Percentiles rank a stretch among this genome's conserved stretches.
Conservation (phyloP, 1,140 invertebrate species). For the Macrotrachela quadricornifera region DNA sequence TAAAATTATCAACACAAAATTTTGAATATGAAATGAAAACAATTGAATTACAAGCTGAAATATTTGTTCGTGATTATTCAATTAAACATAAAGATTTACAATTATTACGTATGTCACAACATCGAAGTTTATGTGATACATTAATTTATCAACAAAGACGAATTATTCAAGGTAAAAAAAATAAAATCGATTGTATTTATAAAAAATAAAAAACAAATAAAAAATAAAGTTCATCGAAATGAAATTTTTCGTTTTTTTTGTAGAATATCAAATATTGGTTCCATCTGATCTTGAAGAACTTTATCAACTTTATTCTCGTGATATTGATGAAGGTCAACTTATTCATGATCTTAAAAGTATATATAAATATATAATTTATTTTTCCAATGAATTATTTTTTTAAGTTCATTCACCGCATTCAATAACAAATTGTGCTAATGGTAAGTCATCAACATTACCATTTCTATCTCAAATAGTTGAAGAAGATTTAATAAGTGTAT, state of each 20-base stretch:
- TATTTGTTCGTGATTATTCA: constrained; percentile 58
- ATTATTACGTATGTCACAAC: constrained; percentile 56
- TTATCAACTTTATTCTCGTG: constrained; percentile 58
- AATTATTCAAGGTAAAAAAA: constrained; percentile 35
- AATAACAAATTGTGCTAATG: no score
- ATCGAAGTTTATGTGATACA: constrained; percentile 62
- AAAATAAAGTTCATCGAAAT: no score
- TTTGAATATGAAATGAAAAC: constrained; percentile 77
- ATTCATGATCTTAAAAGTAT: background rate
- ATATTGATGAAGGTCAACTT: constrained; percentile 15
- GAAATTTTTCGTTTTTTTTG: constrained; percentile 7
- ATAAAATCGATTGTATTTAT: no score
- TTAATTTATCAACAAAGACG: constrained; percentile 65
- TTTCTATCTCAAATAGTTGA: no score
- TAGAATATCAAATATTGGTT: constrained; percentile 43
- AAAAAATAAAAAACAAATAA: no score
- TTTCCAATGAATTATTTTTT: no score
- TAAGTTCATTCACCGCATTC: no score
- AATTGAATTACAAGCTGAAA: constrained; percentile 62
- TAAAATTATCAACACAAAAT: constrained; percentile 55
- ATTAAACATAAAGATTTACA: constrained; percentile 56
- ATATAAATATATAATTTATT: no score
- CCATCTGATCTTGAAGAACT: constrained; percentile 57
- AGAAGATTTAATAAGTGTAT: no score
- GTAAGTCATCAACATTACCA: no score